Conservation (phyloP, 2,888 invertebrate genomes). For the Opisthograptis luteolata region DNA sequence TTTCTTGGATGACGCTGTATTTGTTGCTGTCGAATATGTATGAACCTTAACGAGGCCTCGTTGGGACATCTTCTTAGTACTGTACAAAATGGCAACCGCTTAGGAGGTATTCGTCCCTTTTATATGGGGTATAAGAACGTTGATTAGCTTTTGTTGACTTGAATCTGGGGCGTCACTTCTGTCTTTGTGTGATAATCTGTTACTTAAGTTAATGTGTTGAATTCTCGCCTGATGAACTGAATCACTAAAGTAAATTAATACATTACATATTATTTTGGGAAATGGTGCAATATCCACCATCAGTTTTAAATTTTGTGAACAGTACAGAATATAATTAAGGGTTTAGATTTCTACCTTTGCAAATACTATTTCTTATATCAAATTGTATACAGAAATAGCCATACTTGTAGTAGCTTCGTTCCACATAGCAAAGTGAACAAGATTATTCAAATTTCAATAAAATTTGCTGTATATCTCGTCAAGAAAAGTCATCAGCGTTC, state of each 20-base stretch:
- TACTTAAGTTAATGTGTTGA: slow-evolving; percentile 21
- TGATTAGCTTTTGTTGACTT: slow-evolving; percentile 38
- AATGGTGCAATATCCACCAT: too few species aligned
- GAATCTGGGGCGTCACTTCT: slow-evolving; percentile 27
- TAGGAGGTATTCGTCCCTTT: slow-evolving; percentile 52
- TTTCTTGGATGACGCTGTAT: slow-evolving; percentile 53
- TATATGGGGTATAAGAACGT: slow-evolving; percentile 41
- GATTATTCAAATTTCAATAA: background rate
- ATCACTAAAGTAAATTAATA: too few species aligned
- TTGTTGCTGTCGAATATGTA: slow-evolving; percentile 57
- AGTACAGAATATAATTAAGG: too few species aligned
- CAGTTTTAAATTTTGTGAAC: too few species aligned
- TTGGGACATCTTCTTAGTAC: slow-evolving; percentile 68
- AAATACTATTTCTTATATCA: too few species aligned
- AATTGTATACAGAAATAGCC: too few species aligned
- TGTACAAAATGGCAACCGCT: slow-evolving; percentile 65
- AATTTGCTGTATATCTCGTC: background rate
- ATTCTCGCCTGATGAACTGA: background rate
- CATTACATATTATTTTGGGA: too few species aligned
- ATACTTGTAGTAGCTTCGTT: too few species aligned
- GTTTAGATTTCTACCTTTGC: too few species aligned
- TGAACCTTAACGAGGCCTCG: slow-evolving; percentile 51
- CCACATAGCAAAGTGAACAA: background rate
- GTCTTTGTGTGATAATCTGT: slow-evolving; percentile 36
- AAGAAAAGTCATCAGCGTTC: slow-evolving; percentile 20